Conservation (phyloP, 1,140 invertebrate species). For the Zophobas atratus region DNA sequence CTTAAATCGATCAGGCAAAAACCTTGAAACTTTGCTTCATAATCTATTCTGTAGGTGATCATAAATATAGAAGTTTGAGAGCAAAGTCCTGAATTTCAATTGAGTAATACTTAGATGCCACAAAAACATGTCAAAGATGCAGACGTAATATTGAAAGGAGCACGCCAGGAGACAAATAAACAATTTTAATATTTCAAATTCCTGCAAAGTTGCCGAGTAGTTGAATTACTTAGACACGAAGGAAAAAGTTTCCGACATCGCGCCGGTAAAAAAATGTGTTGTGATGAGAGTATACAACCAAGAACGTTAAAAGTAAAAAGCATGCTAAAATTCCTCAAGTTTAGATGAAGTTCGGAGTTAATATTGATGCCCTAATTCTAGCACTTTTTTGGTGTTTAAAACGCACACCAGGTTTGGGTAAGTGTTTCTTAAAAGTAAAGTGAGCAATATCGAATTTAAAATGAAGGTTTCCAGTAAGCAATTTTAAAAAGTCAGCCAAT, state of each 20-base stretch:
- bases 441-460: conserved; percentile 31
- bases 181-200: conserved; percentile 39
- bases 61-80: conserved; percentile 35
- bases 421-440: conserved; percentile 17
- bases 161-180: conserved; percentile 27
- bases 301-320: conserved; percentile 14
- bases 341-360: conserved; percentile 11
- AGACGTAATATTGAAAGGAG: conserved; percentile 13
- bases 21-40: conserved; percentile 32
- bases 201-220: conserved; percentile 9
- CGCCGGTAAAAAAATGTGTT: conserved; percentile 19
- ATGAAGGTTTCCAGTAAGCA: conserved; percentile 6
- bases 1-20: conserved; percentile 15
- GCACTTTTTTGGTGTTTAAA: conserved; percentile 14
- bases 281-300: conserved; percentile 3
- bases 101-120: conserved; percentile 24
- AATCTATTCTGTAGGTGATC: conserved; percentile 32
- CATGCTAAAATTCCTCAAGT: conserved; percentile 6
- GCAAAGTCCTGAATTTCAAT: conserved; percentile 27
- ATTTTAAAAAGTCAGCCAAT: conserved; percentile 33
- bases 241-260: conserved; percentile 11
- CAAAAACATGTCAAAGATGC: conserved; percentile 25
- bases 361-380: conserved; percentile 20
- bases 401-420: neutral
- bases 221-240: conserved; percentile 27